Evolutionary conservation across 2,797 vertebrate genomes (phyloP).

Genomic region (Micromesistius poutassou): DNA sequence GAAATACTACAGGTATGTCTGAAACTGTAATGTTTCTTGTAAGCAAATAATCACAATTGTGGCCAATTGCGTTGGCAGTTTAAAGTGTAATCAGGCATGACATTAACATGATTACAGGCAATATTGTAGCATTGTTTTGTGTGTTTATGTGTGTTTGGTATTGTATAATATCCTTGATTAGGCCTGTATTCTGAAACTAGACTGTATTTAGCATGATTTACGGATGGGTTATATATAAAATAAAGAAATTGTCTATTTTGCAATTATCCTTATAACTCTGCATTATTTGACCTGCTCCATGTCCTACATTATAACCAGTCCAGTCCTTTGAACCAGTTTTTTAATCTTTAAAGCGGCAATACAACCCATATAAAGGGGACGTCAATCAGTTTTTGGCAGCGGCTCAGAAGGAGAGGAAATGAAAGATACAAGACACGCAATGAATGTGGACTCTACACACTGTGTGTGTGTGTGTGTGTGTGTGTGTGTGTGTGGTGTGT

Average conservation of each 20-base stretch:
- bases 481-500: neutral
- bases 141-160: neutral
- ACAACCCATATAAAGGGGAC: too few relatives aligned
- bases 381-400: too few relatives aligned
- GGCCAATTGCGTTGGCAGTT: neutral
- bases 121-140: neutral
- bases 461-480: neutral
- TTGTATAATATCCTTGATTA: neutral
- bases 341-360: too few relatives aligned
- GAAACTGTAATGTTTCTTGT: too few relatives aligned
- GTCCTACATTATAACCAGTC: too few relatives aligned
- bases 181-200: neutral
- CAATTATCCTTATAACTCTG: neutral
- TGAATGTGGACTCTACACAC: neutral
- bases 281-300: too few relatives aligned
- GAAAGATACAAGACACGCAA: neutral
- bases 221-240: neutral
- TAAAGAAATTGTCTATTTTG: conserved; percentile 4
- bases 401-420: neutral
- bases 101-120: neutral
- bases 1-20: neutral
- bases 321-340: too few relatives aligned
- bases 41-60: neutral
- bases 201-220: neutral
- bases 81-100: neutral